Percentiles rank a stretch among this genome's conserved stretches.
phyloP scores from a whole-genome alignment of 2,113 vertebrate genomes.

The Chionodraco myersi region DNA sequence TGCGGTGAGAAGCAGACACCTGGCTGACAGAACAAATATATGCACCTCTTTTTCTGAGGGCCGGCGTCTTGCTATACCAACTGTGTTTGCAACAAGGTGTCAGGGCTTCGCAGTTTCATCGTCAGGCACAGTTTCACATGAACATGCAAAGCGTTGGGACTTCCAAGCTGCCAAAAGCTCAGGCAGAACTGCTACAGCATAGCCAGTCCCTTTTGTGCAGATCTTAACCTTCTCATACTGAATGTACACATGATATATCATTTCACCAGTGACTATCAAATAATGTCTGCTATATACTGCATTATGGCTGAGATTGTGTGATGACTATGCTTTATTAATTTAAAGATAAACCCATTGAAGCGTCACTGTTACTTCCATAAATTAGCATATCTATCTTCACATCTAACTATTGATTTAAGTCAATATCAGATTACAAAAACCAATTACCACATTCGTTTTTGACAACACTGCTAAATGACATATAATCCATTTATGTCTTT shows the following conservation, averaged over 20 bases:
- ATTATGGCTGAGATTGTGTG: constrained; percentile 22
- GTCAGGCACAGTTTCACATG: constrained; percentile 41
- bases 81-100: constrained; percentile 59
- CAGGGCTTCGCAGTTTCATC: constrained; percentile 53
- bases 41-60: constrained; percentile 2
- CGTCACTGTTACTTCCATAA: too few species aligned
- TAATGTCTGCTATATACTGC: constrained; percentile 38
- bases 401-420: constrained; percentile 43
- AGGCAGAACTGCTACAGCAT: constrained; percentile 35
- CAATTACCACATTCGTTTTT: constrained; percentile 69
- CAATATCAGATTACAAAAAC: constrained; percentile 65
- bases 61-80: constrained; percentile 19
- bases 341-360: background rate
- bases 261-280: constrained; percentile 36
- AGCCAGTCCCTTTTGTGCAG: constrained; percentile 31
- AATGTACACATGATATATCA: constrained; percentile 50
- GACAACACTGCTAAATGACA: constrained; percentile 55
- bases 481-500: constrained; percentile 72
- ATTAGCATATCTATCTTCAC: too few species aligned
- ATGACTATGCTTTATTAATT: background rate
- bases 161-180: constrained; percentile 59
- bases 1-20: constrained; percentile 32
- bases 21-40: constrained; percentile 51
- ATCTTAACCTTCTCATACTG: constrained; percentile 41
- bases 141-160: constrained; percentile 59